These are phyloP conservation scores for Aporrectodea caliginosa DNA, from an alignment of 1,140 invertebrate species.

Conservation along the genomic window DNA sequence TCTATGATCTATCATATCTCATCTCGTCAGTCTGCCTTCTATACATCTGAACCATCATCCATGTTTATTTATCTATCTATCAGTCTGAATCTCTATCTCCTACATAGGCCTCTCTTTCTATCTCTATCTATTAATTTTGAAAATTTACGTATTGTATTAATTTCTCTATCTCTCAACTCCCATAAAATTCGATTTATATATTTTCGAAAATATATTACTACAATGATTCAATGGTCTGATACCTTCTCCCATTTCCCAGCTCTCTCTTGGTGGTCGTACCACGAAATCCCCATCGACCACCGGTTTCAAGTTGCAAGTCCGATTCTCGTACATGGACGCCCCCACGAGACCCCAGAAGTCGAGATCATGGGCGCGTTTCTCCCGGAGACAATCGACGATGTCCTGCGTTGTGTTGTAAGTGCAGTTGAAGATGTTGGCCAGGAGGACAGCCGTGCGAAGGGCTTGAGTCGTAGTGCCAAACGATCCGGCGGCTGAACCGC, in stretches of 20 bases:
- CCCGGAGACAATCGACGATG: slow-evolving; percentile 13
- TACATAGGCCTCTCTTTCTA: no score
- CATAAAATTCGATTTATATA: no score
- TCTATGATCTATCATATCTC: no score
- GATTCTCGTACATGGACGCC: neutral
- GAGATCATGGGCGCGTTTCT: neutral
- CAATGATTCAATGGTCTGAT: no score
- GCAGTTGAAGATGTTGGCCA: slow-evolving; percentile 13
- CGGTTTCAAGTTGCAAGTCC: slow-evolving; percentile 3
- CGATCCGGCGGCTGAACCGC: neutral
- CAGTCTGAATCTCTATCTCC: no score
- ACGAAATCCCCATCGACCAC: slow-evolving; percentile 21
- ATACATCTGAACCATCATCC: no score
- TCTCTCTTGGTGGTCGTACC: slow-evolving; percentile 20
- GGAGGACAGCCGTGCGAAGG: neutral
- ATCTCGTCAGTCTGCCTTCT: no score
- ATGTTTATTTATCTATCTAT: no score
- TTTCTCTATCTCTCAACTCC: no score
- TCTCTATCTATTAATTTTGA: no score
- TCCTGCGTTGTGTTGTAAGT: slow-evolving; percentile 6
- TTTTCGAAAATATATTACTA: no score
- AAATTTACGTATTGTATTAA: no score
- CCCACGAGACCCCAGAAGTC: slow-evolving; percentile 13
- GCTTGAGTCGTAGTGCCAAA: neutral
- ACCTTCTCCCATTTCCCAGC: slow-evolving; percentile 5